phyloP scores from a whole-genome alignment of 2,888 invertebrate genomes.

The Euclidia mi region DNA sequence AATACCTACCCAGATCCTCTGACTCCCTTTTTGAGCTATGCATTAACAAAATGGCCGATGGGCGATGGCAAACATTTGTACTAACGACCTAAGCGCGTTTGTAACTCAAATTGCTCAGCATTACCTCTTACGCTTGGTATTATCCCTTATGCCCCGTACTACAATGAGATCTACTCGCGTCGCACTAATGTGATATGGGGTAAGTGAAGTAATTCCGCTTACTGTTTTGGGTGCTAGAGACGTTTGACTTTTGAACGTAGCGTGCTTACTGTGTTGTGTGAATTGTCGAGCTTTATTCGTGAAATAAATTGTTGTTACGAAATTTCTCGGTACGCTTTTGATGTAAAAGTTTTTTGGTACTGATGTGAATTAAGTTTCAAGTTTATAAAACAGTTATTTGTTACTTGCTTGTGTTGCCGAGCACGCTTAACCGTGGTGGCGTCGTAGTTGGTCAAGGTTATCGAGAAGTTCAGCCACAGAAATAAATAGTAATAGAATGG shows the following conservation, averaged over 20 bases:
- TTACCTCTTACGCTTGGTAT: conserved; percentile 33
- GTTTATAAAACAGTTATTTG: too few species aligned
- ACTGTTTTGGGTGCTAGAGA: conserved; percentile 4
- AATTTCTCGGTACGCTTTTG: neutral
- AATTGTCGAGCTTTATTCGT: neutral
- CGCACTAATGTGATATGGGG: conserved; percentile 18
- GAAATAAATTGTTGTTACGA: too few species aligned
- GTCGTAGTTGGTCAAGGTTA: too few species aligned
- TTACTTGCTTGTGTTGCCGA: too few species aligned
- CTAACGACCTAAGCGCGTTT: conserved; percentile 54
- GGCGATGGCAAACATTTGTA: conserved; percentile 54
- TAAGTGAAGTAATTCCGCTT: conserved; percentile 20
- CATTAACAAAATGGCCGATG: conserved; percentile 69
- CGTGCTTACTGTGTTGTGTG: neutral
- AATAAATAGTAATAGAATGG: too few species aligned
- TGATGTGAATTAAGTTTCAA: too few species aligned
- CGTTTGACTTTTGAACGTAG: conserved; percentile 7
- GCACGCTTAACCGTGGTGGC: too few species aligned
- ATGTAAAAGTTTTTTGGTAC: neutral
- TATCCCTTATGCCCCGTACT: too few species aligned
- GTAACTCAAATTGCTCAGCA: conserved; percentile 43
- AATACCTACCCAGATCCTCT: conserved; percentile 36
- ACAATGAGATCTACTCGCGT: conserved; percentile 10
- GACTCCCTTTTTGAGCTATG: conserved; percentile 61
- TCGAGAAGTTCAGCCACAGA: too few species aligned